Conservation (phyloP, 1,140 invertebrate species). For the Whitmania pigra region DNA sequence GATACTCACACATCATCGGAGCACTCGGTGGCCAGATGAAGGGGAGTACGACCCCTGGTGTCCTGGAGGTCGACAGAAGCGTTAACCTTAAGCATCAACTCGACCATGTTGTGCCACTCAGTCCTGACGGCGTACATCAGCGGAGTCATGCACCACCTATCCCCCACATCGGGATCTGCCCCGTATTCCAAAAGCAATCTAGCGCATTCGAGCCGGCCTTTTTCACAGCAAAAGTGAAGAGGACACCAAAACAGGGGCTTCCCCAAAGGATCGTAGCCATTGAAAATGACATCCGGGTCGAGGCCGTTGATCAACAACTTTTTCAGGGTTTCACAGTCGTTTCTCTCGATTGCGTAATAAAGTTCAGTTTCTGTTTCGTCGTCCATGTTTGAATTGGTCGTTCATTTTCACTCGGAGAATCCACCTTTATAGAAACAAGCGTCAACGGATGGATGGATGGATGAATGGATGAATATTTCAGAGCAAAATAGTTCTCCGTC, state of each 20-base stretch:
- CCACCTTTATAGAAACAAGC: too few species aligned
- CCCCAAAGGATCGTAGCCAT: conserved; percentile 18
- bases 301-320: conserved; percentile 5
- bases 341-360: conserved; percentile 8
- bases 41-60: conserved; percentile 17
- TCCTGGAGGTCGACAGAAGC: conserved; percentile 17
- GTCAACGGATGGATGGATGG: too few species aligned
- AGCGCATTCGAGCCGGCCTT: conserved; percentile 13
- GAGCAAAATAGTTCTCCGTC: too few species aligned
- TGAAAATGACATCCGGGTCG: conserved; percentile 16
- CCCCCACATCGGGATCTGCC: conserved; percentile 14
- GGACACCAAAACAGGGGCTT: conserved; percentile 17
- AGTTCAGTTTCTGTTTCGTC: conserved; percentile 17
- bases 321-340: conserved; percentile 9
- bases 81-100: conserved; percentile 12
- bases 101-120: conserved; percentile 20
- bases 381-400: not conserved
- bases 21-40: conserved; percentile 17
- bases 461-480: too few species aligned
- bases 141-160: conserved; percentile 19
- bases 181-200: conserved; percentile 8
- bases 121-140: conserved; percentile 19
- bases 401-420: too few species aligned
- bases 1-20: conserved; percentile 18
- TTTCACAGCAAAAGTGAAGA: conserved; percentile 18